These are phyloP conservation scores for Daubentonia madagascariensis DNA, from an alignment of 2,113 vertebrate genomes.

Conservation along the genomic window DNA sequence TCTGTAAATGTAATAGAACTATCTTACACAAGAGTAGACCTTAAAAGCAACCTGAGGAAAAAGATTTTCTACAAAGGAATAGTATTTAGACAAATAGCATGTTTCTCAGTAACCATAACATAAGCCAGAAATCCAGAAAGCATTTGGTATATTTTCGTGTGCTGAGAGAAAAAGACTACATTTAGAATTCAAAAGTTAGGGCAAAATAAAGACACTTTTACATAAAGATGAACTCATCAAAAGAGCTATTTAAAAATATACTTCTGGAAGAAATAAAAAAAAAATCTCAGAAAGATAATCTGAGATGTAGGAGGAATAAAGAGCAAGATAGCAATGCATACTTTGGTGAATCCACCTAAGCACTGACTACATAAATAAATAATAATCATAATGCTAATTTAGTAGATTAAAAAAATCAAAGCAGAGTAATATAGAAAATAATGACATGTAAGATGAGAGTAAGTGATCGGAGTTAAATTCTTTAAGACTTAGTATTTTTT, in stretches of 20 bases:
- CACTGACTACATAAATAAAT: background rate
- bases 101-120: background rate
- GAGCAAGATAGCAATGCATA: background rate
- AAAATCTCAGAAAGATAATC: background rate
- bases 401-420: background rate
- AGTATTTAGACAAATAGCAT: background rate
- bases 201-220: conserved; percentile 9
- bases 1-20: background rate
- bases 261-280: background rate
- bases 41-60: background rate
- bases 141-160: background rate
- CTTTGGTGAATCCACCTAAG: background rate
- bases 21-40: background rate
- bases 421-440: background rate
- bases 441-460: background rate
- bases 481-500: background rate
- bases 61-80: background rate
- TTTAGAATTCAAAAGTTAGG: conserved; percentile 1
- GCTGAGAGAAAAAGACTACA: background rate
- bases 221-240: background rate
- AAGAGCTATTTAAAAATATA: background rate
- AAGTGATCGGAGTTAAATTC: background rate
- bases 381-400: background rate
- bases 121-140: background rate
- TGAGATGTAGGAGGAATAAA: background rate